Conservation (phyloP, 2,888 invertebrate genomes). For the Notodonta dromedarius region DNA sequence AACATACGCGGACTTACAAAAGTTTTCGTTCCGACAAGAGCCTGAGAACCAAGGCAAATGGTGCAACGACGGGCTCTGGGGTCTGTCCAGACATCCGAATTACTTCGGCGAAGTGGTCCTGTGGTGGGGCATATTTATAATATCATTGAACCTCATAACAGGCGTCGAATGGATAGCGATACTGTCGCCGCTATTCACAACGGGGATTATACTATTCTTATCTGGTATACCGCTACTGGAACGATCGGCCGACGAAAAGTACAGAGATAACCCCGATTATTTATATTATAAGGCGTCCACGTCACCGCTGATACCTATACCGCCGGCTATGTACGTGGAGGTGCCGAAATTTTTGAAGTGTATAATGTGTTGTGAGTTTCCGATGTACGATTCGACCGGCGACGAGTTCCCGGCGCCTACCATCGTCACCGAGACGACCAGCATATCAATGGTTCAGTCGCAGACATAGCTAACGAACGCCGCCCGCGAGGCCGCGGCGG, state of each 20-base stretch:
- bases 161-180: constrained; percentile 94
- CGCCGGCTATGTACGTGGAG: constrained; percentile 93
- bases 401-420: constrained; percentile 86
- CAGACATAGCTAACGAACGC: constrained; percentile 87
- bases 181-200: constrained; percentile 94
- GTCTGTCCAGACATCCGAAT: constrained; percentile 95
- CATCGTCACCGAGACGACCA: constrained; percentile 88
- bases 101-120: constrained; percentile 97
- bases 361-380: constrained; percentile 94
- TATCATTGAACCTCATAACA: constrained; percentile 93
- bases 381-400: constrained; percentile 91
- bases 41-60: constrained; percentile 95
- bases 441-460: constrained; percentile 88
- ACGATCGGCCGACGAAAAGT: constrained; percentile 94
- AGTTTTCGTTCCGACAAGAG: constrained; percentile 95
- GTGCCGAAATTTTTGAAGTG: constrained; percentile 93
- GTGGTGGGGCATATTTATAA: constrained; percentile 97
- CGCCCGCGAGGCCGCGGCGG: constrained; percentile 75
- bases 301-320: constrained; percentile 95
- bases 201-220: constrained; percentile 93
- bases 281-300: constrained; percentile 94
- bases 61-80: constrained; percentile 96
- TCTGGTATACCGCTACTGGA: constrained; percentile 96
- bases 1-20: constrained; percentile 96
- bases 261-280: constrained; percentile 93